Percentiles rank a stretch among this genome's conserved stretches.
Evolutionary conservation across 2,113 vertebrate species (phyloP).

Genomic region (Zingel zingel): DNA sequence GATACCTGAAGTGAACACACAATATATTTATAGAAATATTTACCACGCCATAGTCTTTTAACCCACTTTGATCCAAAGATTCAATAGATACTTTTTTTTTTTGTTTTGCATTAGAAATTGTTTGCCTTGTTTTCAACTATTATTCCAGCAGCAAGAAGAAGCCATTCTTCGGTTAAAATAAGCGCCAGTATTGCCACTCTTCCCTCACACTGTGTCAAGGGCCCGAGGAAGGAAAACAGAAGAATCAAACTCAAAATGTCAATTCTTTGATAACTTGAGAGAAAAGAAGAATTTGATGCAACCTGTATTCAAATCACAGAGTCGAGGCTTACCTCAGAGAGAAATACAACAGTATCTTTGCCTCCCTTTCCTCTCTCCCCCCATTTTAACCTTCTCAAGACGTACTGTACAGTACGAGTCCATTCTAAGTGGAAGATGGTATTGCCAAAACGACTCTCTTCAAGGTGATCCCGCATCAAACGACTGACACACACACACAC

Average conservation of each 20-base stretch:
- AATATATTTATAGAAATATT: conserved; percentile 48
- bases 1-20: conserved; percentile 20
- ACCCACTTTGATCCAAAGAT: conserved; percentile 11
- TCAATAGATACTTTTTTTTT: neutral
- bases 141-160: conserved; percentile 25
- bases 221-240: conserved; percentile 37
- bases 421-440: conserved; percentile 37
- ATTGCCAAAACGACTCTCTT: conserved; percentile 56
- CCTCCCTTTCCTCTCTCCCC: conserved; percentile 26
- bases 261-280: conserved; percentile 64
- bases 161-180: conserved; percentile 39
- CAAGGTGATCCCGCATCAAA: conserved; percentile 74
- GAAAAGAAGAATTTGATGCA: conserved; percentile 48
- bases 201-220: conserved; percentile 31
- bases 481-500: neutral
- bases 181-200: conserved; percentile 28
- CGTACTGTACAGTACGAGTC: conserved; percentile 27
- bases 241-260: conserved; percentile 52
- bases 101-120: neutral
- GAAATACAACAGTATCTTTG: conserved; percentile 12
- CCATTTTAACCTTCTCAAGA: conserved; percentile 48
- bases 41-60: conserved; percentile 23
- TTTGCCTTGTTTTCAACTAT: conserved; percentile 33
- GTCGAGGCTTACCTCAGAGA: conserved; percentile 21
- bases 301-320: conserved; percentile 51